These are phyloP conservation scores for Orthosia incerta DNA, from an alignment of 2,888 invertebrate species.

Conservation along the genomic window DNA sequence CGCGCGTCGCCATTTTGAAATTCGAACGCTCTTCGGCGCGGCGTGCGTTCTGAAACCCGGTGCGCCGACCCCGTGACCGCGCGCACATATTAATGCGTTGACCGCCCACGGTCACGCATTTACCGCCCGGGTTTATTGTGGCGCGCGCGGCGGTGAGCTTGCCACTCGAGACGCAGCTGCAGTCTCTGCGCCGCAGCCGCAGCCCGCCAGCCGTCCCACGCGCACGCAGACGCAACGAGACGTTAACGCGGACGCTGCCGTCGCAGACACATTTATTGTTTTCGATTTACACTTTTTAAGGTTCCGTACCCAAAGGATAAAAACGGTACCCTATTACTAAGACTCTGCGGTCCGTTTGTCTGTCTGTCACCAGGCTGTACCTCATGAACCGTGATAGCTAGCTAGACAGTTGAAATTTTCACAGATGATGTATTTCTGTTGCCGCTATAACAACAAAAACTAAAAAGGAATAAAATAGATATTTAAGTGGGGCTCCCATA, in stretches of 20 bases:
- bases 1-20: conserved; percentile 79
- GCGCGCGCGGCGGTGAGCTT: conserved; percentile 59
- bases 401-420: too few species aligned
- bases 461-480: too few species aligned
- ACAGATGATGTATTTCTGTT: too few species aligned
- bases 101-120: conserved; percentile 87
- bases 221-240: conserved; percentile 16
- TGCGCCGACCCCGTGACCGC: conserved; percentile 89
- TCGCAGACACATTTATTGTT: conserved; percentile 87
- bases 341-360: too few species aligned
- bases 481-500: too few species aligned
- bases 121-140: conserved; percentile 78
- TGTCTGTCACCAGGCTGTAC: too few species aligned
- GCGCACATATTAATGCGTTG: conserved; percentile 87
- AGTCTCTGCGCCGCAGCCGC: conserved; percentile 25
- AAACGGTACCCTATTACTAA: too few species aligned
- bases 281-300: conserved; percentile 85
- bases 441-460: too few species aligned
- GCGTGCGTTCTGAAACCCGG: conserved; percentile 78
- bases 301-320: too few species aligned
- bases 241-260: conserved; percentile 64
- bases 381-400: too few species aligned
- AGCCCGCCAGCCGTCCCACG: conserved; percentile 35
- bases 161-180: conserved; percentile 53
- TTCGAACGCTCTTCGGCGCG: conserved; percentile 71